These are phyloP conservation scores for Heterochromis multidens DNA, from an alignment of 2,113 vertebrate genomes.

Conservation along the genomic window DNA sequence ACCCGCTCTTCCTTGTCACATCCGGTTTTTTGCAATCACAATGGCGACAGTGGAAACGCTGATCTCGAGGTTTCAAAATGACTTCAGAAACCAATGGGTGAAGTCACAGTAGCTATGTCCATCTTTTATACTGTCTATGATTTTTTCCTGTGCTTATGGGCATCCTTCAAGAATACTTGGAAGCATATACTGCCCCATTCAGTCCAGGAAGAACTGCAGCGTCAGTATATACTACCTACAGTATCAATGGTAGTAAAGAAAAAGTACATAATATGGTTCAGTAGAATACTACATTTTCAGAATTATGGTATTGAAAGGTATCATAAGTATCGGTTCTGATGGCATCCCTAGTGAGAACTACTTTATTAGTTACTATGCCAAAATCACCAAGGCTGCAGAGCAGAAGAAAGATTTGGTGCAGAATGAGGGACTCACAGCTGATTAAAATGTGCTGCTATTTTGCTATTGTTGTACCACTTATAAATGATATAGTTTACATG, in stretches of 20 bases:
- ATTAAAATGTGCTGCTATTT: background rate
- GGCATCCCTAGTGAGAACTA: background rate
- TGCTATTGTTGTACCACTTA: no score
- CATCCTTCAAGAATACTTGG: background rate
- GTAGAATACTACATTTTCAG: background rate
- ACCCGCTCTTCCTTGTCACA: no score
- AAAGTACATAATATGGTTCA: background rate
- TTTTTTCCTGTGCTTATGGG: background rate
- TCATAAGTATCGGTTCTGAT: background rate
- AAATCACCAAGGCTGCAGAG: background rate
- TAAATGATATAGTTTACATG: background rate
- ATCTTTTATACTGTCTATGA: background rate
- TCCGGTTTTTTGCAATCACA: no score
- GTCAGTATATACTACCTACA: background rate
- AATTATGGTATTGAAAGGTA: background rate
- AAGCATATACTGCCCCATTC: background rate
- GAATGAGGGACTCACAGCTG: background rate
- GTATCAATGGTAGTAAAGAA: background rate
- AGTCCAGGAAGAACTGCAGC: no score
- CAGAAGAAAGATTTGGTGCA: background rate
- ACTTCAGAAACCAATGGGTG: background rate
- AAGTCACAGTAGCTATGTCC: background rate
- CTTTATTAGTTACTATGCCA: background rate
- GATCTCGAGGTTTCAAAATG: background rate
- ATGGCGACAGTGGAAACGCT: no score